Base-by-base conservation (phyloP, 2,888 invertebrate species). In the Antheraea assamensis region DNA sequence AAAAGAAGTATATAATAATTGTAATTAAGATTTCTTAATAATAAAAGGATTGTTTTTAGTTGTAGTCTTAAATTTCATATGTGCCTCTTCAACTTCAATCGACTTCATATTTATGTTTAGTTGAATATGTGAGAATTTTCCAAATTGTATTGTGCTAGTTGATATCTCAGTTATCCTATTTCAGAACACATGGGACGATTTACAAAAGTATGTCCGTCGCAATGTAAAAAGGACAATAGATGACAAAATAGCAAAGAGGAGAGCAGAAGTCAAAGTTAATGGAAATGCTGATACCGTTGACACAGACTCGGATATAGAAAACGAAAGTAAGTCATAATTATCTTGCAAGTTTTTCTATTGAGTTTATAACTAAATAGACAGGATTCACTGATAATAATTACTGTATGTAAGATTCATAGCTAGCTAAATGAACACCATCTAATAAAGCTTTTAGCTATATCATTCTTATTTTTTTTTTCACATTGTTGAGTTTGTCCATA, bases 171-270 rank as follows among this genome's bases (percentile, higher is more conserved):
- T 66, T 74, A 19, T 3, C 70, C 52, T 55, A 47, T 80, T 83
- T 10, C 88, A 96, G 92, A 97, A 98, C 84, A 96, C 97, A 7
- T 97, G 97, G 97, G 96, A 97, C 86, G 96, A 97, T 90, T 86
- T 98, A 35, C 96, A 96, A 82, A 97, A 97, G 83, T 97, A 97
- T 88, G 95, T 98, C 0, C 97, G 97, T 84, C 95, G 97, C 55
- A 97, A 97, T 92, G 97, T 96, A 0, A 97, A 97, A 81, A 96
- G 96, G 24, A 97, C 97, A 82, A 95, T 98, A 1, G 98, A 98
- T 88, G 98, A 98, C 78, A 98, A 97, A 93, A 98, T 98, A 79
- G 94, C 92, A 75, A 91, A 93, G 74, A 85, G 95, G 73, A 87
- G 95, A 78, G 93, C 92, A 15, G 89, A 92, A 74, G 94, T 91